Evolutionary conservation across 2,888 invertebrate species (phyloP).

Genomic region (Papilio protenor): DNA sequence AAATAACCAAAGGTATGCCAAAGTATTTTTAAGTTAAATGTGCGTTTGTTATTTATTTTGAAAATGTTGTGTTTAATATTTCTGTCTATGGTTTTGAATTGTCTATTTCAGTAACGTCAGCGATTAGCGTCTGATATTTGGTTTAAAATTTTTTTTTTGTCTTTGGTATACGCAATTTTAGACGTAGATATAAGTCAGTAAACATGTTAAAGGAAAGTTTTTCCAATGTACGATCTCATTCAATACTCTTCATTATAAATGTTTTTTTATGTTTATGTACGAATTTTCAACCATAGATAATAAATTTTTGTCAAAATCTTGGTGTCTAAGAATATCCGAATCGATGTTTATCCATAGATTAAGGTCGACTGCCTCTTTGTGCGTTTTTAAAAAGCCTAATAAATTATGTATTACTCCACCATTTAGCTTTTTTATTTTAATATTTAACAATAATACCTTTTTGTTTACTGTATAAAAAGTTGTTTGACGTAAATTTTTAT

Average conservation of each 20-base stretch:
- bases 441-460: too few species aligned
- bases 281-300: not conserved
- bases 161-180: constrained; percentile 12
- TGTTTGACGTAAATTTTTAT: too few species aligned
- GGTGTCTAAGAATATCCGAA: constrained; percentile 13
- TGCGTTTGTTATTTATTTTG: not conserved
- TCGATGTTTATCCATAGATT: constrained; percentile 17
- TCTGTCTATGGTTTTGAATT: not conserved
- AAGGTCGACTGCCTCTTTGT: constrained; percentile 8
- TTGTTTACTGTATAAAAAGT: too few species aligned
- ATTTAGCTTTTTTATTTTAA: not conserved
- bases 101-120: not conserved
- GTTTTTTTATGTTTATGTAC: not conserved
- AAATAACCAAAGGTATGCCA: constrained; percentile 1
- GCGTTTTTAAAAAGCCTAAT: not conserved
- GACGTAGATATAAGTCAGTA: constrained; percentile 7
- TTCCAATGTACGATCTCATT: constrained; percentile 14
- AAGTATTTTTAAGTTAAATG: not conserved
- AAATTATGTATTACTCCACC: constrained; percentile 4
- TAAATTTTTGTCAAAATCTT: not conserved
- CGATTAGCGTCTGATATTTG: not conserved
- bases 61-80: not conserved
- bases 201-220: not conserved
- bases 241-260: constrained; percentile 9
- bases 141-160: not conserved